Conservation (phyloP, 2,888 invertebrate species). For the Nowickia ferox region DNA sequence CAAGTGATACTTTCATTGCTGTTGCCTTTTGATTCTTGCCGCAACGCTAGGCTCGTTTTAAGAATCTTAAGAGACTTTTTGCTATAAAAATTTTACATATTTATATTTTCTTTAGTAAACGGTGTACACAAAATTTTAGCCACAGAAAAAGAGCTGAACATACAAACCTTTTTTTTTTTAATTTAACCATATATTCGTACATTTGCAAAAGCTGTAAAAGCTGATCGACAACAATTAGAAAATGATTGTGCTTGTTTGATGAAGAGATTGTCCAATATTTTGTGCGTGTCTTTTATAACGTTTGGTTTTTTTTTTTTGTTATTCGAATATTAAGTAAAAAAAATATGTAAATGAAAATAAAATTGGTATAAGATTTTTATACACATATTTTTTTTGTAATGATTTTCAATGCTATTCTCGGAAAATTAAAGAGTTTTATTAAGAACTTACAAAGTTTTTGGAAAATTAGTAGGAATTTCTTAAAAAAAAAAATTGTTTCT, state of each 20-base stretch:
- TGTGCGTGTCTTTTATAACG: background rate
- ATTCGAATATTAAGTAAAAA: background rate
- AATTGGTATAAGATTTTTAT: no score
- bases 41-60: no score
- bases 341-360: background rate
- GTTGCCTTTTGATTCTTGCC: no score
- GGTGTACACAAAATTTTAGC: slow-evolving; percentile 9
- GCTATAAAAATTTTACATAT: slow-evolving; percentile 16
- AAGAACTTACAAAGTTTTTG: no score
- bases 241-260: slow-evolving; percentile 9
- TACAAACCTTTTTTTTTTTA: slow-evolving; percentile 14
- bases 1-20: no score
- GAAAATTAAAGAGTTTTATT: no score
- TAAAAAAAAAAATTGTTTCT: no score
- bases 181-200: slow-evolving; percentile 10
- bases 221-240: slow-evolving; percentile 23
- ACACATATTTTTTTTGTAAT: no score
- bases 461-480: no score
- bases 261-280: slow-evolving; percentile 31
- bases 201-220: slow-evolving; percentile 45
- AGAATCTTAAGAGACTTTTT: no score
- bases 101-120: background rate
- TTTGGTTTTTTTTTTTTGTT: background rate
- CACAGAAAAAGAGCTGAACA: background rate
- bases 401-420: no score